Conservation (phyloP, 2,113 vertebrate genomes). For the Chrysochloris asiatica region DNA sequence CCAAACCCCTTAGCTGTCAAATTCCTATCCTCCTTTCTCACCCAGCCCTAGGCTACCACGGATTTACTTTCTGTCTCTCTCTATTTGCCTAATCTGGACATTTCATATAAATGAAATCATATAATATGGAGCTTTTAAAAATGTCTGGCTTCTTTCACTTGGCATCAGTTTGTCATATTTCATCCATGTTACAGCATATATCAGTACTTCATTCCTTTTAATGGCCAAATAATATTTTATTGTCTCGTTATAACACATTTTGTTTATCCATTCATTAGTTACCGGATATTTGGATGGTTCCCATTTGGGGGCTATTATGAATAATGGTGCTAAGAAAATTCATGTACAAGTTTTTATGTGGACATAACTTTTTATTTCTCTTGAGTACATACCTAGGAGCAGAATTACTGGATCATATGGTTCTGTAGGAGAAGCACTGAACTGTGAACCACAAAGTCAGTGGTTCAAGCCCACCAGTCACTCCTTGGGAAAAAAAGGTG, state of each 20-base stretch:
- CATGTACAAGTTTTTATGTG: not conserved
- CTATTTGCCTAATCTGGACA: not conserved
- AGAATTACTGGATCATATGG: not conserved
- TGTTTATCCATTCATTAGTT: not conserved
- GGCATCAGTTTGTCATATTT: not conserved
- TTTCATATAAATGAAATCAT: not conserved
- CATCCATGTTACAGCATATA: not conserved
- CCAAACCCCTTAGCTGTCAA: not conserved
- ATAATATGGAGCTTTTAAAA: too few species aligned
- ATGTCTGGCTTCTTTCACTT: not conserved
- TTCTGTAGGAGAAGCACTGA: too few species aligned
- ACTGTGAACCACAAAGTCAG: too few species aligned
- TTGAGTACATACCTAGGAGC: not conserved
- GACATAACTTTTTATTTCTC: not conserved
- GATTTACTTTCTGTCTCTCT: not conserved
- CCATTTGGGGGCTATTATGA: not conserved
- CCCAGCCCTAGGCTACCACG: not conserved
- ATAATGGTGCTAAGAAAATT: not conserved
- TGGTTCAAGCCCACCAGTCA: too few species aligned
- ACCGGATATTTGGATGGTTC: not conserved
- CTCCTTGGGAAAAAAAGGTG: too few species aligned
- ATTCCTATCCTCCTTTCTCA: not conserved
- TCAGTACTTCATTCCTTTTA: not conserved
- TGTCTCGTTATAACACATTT: not conserved
- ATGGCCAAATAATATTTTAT: not conserved